Evolutionary conservation across 2,888 invertebrate genomes (phyloP).

Genomic region (Zelleria hepariella): DNA sequence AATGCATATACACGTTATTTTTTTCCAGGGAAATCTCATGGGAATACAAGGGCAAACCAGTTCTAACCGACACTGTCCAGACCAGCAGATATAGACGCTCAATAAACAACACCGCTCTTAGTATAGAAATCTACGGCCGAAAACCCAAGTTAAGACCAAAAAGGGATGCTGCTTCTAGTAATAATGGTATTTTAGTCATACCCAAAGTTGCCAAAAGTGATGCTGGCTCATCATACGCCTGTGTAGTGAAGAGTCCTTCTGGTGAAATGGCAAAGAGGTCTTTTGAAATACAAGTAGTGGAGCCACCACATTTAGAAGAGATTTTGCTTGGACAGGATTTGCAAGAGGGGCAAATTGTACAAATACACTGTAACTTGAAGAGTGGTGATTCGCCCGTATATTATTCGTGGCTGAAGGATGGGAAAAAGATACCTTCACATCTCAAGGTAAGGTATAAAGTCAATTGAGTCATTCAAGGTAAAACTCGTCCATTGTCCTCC

Average conservation of each 20-base stretch:
- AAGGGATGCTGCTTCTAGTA: slow-evolving; percentile 39
- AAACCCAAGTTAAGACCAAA: slow-evolving; percentile 63
- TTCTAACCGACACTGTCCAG: slow-evolving; percentile 37
- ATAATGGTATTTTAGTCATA: slow-evolving; percentile 72
- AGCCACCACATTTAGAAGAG: slow-evolving; percentile 86
- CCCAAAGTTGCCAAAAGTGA: slow-evolving; percentile 74
- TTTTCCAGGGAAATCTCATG: slow-evolving; percentile 59
- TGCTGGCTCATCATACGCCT: slow-evolving; percentile 84
- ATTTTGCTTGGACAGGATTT: slow-evolving; percentile 84
- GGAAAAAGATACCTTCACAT: slow-evolving; percentile 73
- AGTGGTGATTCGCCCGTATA: slow-evolving; percentile 80
- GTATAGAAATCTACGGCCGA: slow-evolving; percentile 59
- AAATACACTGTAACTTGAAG: slow-evolving; percentile 86
- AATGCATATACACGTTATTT: too few relatives aligned
- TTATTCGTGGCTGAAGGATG: slow-evolving; percentile 80
- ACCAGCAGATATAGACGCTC: slow-evolving; percentile 47
- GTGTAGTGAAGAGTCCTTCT: slow-evolving; percentile 80
- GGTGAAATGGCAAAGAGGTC: slow-evolving; percentile 83
- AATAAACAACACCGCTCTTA: slow-evolving; percentile 35
- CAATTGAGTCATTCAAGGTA: not conserved
- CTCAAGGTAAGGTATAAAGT: slow-evolving; percentile 66
- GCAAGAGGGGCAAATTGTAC: slow-evolving; percentile 86
- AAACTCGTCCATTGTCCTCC: too few relatives aligned
- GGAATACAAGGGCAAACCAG: slow-evolving; percentile 64
- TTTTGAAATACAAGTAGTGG: slow-evolving; percentile 78